Conservation (phyloP, 2,113 vertebrate genomes). For the Montifringilla adamsi region DNA sequence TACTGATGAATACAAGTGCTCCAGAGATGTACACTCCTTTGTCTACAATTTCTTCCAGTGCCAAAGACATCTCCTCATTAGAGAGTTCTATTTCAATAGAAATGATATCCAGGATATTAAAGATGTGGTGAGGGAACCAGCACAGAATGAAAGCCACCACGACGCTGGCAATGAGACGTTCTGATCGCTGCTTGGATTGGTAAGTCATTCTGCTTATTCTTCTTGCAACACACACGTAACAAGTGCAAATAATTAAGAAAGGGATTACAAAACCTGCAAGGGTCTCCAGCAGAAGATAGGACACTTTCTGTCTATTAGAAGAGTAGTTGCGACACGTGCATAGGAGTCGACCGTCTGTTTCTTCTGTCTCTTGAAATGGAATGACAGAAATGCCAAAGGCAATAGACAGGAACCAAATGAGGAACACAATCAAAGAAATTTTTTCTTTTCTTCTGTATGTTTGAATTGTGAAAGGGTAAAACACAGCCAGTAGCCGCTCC, state of each 20-base stretch:
- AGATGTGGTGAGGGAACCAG: conserved; percentile 67
- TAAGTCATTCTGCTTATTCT: conserved; percentile 61
- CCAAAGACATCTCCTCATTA: background rate
- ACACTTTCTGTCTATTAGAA: background rate
- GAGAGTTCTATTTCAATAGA: conserved; percentile 10
- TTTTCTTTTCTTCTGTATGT: conserved; percentile 23
- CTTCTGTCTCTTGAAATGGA: conserved; percentile 27
- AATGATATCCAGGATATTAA: conserved; percentile 61
- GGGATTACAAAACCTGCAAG: conserved; percentile 65
- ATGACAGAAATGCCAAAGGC: conserved; percentile 59
- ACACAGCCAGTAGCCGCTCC: conserved; percentile 70
- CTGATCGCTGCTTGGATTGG: conserved; percentile 6
- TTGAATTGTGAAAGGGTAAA: conserved; percentile 63
- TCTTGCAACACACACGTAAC: conserved; percentile 63
- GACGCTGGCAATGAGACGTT: conserved; percentile 59
- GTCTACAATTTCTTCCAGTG: background rate
- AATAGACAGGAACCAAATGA: conserved; percentile 59
- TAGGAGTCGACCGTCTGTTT: accelerated
- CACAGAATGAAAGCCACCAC: conserved; percentile 69
- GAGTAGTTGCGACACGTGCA: conserved; percentile 34
- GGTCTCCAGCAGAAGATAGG: conserved; percentile 63
- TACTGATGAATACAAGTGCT: conserved; percentile 70
- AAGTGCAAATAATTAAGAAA: conserved; percentile 63
- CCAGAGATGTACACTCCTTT: conserved; percentile 52
- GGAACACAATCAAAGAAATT: background rate